Conservation (phyloP, 2,888 invertebrate genomes). For the Baronia brevicornis region DNA sequence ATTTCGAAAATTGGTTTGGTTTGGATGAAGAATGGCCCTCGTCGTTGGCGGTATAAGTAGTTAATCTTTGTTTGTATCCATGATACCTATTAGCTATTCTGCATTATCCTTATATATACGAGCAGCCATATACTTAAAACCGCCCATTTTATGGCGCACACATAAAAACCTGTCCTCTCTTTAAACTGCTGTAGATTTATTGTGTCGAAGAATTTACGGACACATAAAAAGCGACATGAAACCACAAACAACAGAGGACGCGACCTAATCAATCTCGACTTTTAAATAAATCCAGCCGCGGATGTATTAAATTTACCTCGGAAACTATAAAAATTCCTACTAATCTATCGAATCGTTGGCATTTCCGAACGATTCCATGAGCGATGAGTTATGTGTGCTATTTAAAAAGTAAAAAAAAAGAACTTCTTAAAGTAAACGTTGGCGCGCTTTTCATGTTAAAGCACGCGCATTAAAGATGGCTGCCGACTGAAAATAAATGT, state of each 20-base stretch:
- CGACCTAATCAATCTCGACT: constrained; percentile 1
- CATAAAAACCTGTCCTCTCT: constrained; percentile 4
- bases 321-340: constrained; percentile 10
- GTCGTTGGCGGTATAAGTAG: too few species aligned
- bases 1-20: too few species aligned
- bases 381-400: too few species aligned
- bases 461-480: constrained; percentile 3
- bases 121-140: constrained; percentile 3
- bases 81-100: too few species aligned
- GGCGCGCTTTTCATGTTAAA: constrained; percentile 1
- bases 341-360: not conserved
- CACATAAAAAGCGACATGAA: constrained; percentile 8
- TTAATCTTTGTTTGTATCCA: too few species aligned
- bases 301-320: constrained; percentile 5
- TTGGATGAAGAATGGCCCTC: too few species aligned
- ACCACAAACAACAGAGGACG: constrained; percentile 2
- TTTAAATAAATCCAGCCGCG: constrained; percentile 3
- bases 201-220: constrained; percentile 5
- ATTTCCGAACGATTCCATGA: constrained; percentile 1
- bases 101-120: constrained; percentile 1
- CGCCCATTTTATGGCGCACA: constrained; percentile 3
- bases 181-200: constrained; percentile 8
- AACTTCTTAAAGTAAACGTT: too few species aligned
- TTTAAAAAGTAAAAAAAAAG: too few species aligned
- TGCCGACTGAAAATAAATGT: constrained; percentile 6